Evolutionary conservation across 1,140 invertebrate species (phyloP).

Genomic region (Paralvinella palmiformis): DNA sequence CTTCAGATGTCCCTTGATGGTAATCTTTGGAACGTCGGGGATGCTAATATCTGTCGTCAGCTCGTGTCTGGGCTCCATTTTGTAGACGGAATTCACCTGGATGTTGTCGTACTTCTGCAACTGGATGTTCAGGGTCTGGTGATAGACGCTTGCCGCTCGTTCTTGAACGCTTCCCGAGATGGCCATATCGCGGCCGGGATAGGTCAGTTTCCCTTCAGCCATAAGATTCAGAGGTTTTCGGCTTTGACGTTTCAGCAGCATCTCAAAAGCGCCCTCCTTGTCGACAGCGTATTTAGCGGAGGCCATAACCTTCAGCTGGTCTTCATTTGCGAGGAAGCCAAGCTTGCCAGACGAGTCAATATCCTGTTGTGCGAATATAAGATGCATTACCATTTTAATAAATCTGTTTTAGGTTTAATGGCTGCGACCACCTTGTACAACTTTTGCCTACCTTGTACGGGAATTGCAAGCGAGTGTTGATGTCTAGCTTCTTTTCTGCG

Average conservation of each 20-base stretch:
- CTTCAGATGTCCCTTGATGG: conserved; percentile 17
- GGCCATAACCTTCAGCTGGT: conserved; percentile 16
- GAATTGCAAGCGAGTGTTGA: not conserved
- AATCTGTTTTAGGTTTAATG: too few relatives aligned
- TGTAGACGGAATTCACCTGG: conserved; percentile 3
- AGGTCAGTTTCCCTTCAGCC: conserved; percentile 19
- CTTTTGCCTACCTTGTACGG: not conserved
- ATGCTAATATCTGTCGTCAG: conserved; percentile 17
- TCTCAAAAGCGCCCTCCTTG: conserved; percentile 8
- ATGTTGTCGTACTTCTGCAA: not conserved
- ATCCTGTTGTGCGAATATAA: conserved; percentile 1
- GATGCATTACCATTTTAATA: too few relatives aligned
- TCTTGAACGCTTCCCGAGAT: conserved; percentile 11
- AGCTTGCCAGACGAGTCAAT: conserved; percentile 13
- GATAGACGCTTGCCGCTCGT: conserved; percentile 11
- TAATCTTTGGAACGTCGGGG: conserved; percentile 17
- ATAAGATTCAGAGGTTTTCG: conserved; percentile 7
- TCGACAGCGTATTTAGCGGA: conserved; percentile 12
- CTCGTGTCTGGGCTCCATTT: conserved; percentile 5
- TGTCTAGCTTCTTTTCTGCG: not conserved
- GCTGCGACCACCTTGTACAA: not conserved
- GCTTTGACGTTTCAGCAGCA: conserved; percentile 17
- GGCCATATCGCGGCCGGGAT: conserved; percentile 25
- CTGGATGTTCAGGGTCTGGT: conserved; percentile 18
- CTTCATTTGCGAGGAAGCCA: conserved; percentile 16